Evolutionary conservation across 2,797 vertebrate genomes (phyloP).

Genomic region (Siniperca undulata): DNA sequence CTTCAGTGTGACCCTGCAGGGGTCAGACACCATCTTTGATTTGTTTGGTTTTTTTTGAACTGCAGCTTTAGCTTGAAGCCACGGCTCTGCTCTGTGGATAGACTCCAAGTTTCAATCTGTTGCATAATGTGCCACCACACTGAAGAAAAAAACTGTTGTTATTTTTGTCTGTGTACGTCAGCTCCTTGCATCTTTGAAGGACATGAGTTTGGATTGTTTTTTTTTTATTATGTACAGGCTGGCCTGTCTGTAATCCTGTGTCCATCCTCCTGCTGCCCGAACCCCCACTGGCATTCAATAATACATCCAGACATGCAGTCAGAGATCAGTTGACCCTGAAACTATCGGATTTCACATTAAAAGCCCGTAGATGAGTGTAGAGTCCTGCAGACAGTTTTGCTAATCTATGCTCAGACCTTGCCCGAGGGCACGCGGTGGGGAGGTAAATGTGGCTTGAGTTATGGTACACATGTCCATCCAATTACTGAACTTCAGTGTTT

Average conservation of each 20-base stretch:
- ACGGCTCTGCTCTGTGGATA: constrained; percentile 30
- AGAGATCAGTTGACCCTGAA: constrained; percentile 83
- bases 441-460: constrained; percentile 72
- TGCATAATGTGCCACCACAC: constrained; percentile 66
- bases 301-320: constrained; percentile 80
- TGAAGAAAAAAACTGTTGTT: constrained; percentile 41
- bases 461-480: constrained; percentile 76
- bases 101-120: constrained; percentile 72
- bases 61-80: constrained; percentile 23
- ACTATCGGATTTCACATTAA: constrained; percentile 82
- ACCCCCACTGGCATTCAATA: constrained; percentile 73
- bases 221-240: constrained; percentile 27
- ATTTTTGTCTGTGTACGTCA: constrained; percentile 52
- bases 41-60: constrained; percentile 17
- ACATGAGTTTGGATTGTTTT: constrained; percentile 44
- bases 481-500: constrained; percentile 72
- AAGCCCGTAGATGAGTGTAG: constrained; percentile 67
- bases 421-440: constrained; percentile 65
- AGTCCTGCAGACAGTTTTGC: constrained; percentile 75
- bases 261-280: constrained; percentile 57
- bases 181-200: constrained; percentile 62
- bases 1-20: constrained; percentile 52
- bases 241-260: constrained; percentile 54
- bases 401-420: constrained; percentile 81
- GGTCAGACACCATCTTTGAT: constrained; percentile 53